Evolutionary conservation across 2,888 invertebrate species (phyloP).

Genomic region (Drosophila borealis): DNA sequence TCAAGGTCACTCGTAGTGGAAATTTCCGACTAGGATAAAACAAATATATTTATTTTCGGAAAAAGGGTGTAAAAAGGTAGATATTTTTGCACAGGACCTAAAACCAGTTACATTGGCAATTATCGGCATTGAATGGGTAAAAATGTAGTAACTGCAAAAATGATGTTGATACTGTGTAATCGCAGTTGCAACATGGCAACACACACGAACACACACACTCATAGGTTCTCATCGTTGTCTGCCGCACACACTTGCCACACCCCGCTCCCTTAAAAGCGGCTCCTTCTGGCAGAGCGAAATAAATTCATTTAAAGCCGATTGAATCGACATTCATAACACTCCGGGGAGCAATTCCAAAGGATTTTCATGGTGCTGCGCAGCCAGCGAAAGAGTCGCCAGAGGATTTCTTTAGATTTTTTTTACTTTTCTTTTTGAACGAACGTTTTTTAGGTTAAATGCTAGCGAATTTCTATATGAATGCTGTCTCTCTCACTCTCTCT

Average conservation of each 20-base stretch:
- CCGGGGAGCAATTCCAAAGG: constrained; percentile 83
- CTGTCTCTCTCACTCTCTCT: constrained; percentile 35
- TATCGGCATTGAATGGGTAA: constrained; percentile 32
- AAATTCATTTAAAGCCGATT: constrained; percentile 84
- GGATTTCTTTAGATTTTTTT: constrained; percentile 74
- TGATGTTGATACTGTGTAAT: constrained; percentile 38
- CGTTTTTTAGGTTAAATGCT: constrained; percentile 65
- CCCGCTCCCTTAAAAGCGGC: constrained; percentile 1
- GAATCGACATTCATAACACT: constrained; percentile 83
- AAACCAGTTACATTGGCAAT: constrained; percentile 38
- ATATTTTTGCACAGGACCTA: constrained; percentile 11
- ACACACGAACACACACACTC: constrained; percentile 5
- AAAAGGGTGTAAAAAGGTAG: not conserved
- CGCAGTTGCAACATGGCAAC: constrained; percentile 33
- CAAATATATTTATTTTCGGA: no score
- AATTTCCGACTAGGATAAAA: no score
- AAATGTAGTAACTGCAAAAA: constrained; percentile 20
- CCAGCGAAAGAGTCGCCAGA: constrained; percentile 67
- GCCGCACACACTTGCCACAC: not conserved
- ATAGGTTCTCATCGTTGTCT: not conserved
- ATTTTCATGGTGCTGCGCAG: constrained; percentile 74
- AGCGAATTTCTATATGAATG: constrained; percentile 60
- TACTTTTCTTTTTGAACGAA: constrained; percentile 21
- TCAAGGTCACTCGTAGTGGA: no score
- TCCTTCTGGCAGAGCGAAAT: constrained; percentile 66